Base-by-base conservation (phyloP, 2,113 vertebrate species). In the Syngnathus scovelli region DNA sequence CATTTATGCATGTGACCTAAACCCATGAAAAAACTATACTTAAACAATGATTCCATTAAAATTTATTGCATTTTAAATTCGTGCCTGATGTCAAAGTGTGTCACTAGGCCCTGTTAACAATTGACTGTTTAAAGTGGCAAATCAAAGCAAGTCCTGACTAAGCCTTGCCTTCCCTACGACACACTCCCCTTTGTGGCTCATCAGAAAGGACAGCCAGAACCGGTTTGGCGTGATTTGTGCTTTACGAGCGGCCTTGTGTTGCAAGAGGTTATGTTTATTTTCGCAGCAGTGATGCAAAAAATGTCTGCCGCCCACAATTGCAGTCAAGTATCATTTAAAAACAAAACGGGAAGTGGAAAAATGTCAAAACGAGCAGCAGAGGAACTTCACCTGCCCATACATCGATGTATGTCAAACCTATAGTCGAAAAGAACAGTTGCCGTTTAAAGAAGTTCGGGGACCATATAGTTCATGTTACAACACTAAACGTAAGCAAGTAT, bases 141-240 rank as follows among this genome's bases (percentile, higher is more conserved):
- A n/a, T 39, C 8, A 60, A 38, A 38, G 7, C 33, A 18, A 38
- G 58, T 60, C 58, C 58, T 60, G 18, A 7, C 19, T 52, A 7
- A 19, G 18, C 15, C 59, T 1, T 13, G 19, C 37, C 19, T 39
- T n/a, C 18, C 16, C 58, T 13, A 36, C 33, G 19, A 33, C 21
- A 6, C 33, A 27, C 16, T 55, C 11, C 38, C 44, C 54, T 56
- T 12, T 67, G 58, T 49, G 67, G 49, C 46, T 44, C 12, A 1
- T 62, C n/a, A 56, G 3, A 3, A 18, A 13, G 27, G 43, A 38
- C 1, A 10, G 33, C 46, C 46, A 21, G 19, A 83, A 83, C 87
- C n/a, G 62, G 80, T 84, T 83, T 44, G 54, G 2, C 78, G 0
- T 39, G 87, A 27, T 80, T 77, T 61, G 33, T 56, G 58, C 4